A percentile compares a stretch with the other conserved stretches of the same genome.
Evolutionary conservation across 2,888 invertebrate genomes (phyloP).

Genomic region (Frankliniella intonsa): DNA sequence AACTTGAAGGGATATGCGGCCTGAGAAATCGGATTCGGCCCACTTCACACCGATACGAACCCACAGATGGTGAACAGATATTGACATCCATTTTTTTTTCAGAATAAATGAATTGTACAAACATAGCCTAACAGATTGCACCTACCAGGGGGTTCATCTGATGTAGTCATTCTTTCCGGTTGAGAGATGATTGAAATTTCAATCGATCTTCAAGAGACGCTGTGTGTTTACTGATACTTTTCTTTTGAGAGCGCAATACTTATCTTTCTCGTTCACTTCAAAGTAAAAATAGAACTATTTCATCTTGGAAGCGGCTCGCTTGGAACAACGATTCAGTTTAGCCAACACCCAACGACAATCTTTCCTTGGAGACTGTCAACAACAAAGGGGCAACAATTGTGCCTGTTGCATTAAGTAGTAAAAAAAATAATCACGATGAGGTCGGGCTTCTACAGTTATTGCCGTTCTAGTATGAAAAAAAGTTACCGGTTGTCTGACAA

Average conservation of each 20-base stretch:
- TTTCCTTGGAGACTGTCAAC: not conserved
- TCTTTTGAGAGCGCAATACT: not conserved
- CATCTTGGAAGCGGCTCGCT: not conserved
- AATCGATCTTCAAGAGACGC: not conserved
- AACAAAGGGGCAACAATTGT: not conserved
- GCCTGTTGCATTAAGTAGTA: not conserved
- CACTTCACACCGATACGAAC: not conserved
- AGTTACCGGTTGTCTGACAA: too few species aligned
- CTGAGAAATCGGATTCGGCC: not conserved
- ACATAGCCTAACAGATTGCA: not conserved
- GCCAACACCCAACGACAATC: not conserved
- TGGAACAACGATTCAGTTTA: not conserved
- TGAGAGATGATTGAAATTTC: not conserved
- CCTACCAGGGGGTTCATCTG: not conserved
- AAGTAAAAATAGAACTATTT: conserved; percentile 7
- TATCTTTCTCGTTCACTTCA: not conserved
- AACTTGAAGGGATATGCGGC: not conserved
- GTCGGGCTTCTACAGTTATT: not conserved
- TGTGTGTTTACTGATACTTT: not conserved
- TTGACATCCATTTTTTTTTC: not conserved
- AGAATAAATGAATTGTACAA: not conserved
- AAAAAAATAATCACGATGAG: not conserved
- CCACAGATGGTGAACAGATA: not conserved
- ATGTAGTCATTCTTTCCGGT: not conserved
- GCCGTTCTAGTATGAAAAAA: not conserved